These are phyloP conservation scores for Cydia pomonella DNA, from an alignment of 1,140 invertebrate genomes.

Conservation along the genomic window DNA sequence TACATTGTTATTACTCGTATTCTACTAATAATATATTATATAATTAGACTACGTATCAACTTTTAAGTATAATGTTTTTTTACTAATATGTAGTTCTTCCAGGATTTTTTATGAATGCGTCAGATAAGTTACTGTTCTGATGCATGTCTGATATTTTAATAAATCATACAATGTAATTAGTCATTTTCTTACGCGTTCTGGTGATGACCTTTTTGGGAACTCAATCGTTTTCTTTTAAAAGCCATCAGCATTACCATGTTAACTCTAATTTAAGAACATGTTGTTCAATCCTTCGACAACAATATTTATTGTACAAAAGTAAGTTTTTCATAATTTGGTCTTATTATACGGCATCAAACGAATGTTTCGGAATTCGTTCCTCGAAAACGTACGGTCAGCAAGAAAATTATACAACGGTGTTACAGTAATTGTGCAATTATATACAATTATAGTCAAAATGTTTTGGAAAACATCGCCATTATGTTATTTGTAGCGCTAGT, in stretches of 20 bases:
- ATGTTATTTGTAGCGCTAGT: conserved; percentile 22
- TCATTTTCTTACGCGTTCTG: too few species aligned
- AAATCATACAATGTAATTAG: too few species aligned
- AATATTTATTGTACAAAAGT: conserved; percentile 22
- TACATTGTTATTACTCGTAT: neutral
- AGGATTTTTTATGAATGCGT: too few species aligned
- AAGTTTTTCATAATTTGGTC: conserved; percentile 34
- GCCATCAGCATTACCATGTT: neutral
- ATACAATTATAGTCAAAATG: conserved; percentile 30
- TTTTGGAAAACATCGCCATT: conserved; percentile 27
- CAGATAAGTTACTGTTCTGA: too few species aligned
- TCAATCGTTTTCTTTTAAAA: too few species aligned
- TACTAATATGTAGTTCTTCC: too few species aligned
- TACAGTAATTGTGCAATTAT: conserved; percentile 26
- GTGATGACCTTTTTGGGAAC: too few species aligned
- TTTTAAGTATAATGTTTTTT: neutral
- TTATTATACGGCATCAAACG: conserved; percentile 37
- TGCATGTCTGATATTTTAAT: too few species aligned
- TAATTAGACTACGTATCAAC: too few species aligned
- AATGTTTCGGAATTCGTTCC: conserved; percentile 36
- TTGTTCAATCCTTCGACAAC: neutral
- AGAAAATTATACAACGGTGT: conserved; percentile 36
- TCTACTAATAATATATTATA: neutral
- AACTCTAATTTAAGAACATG: conserved; percentile 4
- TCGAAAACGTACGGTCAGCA: conserved; percentile 48